Base-by-base conservation (phyloP, 1,140 invertebrate species). In the Holcopasites calliopsidis region DNA sequence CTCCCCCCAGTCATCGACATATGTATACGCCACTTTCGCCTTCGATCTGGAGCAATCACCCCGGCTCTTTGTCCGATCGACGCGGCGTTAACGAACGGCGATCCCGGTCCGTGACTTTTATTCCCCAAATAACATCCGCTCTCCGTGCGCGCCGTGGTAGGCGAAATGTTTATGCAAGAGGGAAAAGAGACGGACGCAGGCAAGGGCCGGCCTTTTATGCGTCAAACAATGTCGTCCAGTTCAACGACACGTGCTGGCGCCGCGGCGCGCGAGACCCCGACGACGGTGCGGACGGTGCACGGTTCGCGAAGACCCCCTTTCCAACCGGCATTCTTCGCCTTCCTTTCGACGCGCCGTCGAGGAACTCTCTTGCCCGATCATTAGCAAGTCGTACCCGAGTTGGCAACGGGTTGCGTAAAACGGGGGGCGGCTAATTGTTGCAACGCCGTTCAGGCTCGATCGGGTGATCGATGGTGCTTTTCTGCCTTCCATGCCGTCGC, bases 191-290 rank as follows among this genome's bases (percentile, higher is more conserved):
- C n/a, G 26, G 65, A 23, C 38, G 52, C 52, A 26, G 5, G 23
- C 49, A 23, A 40, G 49, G 50, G 35, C 33, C 50, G 33, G 18
- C 38, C 69, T 78, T 69, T 80, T 60, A 65, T 64, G 28, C 54
- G 40, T 52, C 23, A 55, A 64, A 80, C 80, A 77, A 82, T 80
- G 65, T 80, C 58, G 49, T 49, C 26, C 72, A 42, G 77, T 77
- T 82, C 74, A 82, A 80, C 38, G 68, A 80, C 77, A 82, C 66
- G 40, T 62, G 49, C 38, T 60, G 73, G 64, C 62, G 73, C 62
- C 73, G 52, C 3, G n/a, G n/a, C n/a, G n/a, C n/a, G n/a, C n/a
- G n/a, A n/a, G n/a, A n/a, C n/a, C n/a, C n/a, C n/a, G n/a, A 21
- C 38, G 11, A n/a, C n/a, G 4, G 35, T 26, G 28, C 66, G 54